These are phyloP conservation scores for Anthophora plumipes DNA, from an alignment of 2,888 invertebrate genomes.

Conservation along the genomic window DNA sequence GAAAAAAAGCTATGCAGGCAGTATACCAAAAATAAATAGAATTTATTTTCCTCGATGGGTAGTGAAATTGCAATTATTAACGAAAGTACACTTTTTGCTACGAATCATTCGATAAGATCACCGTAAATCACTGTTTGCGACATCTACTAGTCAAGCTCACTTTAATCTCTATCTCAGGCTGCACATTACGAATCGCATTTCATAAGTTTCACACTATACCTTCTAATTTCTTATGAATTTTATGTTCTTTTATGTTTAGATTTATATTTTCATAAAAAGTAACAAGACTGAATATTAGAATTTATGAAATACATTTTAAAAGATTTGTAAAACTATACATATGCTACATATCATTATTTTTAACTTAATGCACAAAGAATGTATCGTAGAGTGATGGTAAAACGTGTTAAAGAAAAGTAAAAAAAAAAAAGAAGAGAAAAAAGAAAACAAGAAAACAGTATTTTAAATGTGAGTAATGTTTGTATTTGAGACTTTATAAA, in stretches of 20 bases:
- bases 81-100: conserved; percentile 22
- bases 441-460: conserved; percentile 28
- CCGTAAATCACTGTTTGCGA: not conserved
- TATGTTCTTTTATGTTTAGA: conserved; percentile 7
- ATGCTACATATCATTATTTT: conserved; percentile 36
- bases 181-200: conserved; percentile 9
- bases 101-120: no score
- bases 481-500: conserved; percentile 46
- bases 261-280: conserved; percentile 26
- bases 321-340: conserved; percentile 19
- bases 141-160: conserved; percentile 42
- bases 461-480: conserved; percentile 36
- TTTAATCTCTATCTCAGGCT: conserved; percentile 20
- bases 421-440: no score
- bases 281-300: conserved; percentile 34
- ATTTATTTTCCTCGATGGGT: conserved; percentile 9
- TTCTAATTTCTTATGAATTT: conserved; percentile 1
- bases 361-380: conserved; percentile 23
- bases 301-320: conserved; percentile 26
- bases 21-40: conserved; percentile 26
- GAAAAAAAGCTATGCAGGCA: conserved; percentile 11
- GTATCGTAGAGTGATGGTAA: conserved; percentile 17
- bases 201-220: not conserved
- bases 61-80: not conserved
- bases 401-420: conserved; percentile 3